Conservation (phyloP, 1,140 invertebrate genomes). For the Lepidurus couesii region DNA sequence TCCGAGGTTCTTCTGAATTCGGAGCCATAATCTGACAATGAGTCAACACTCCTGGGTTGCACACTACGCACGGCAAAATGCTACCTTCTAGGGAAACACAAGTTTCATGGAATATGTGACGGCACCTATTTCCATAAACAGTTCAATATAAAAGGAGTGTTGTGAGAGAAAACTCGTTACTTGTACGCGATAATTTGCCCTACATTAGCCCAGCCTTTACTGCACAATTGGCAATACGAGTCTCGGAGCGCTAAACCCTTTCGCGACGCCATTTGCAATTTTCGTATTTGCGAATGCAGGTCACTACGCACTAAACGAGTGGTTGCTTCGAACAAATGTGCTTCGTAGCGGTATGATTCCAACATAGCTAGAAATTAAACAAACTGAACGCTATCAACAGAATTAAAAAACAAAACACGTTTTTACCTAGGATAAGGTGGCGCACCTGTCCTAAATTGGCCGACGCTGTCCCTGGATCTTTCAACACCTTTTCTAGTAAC, state of each 20-base stretch:
- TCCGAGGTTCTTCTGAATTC: neutral
- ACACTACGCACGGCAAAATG: neutral
- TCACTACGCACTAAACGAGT: neutral
- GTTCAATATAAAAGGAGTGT: neutral
- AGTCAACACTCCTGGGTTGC: neutral
- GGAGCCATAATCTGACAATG: neutral
- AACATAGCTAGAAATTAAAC: constrained; percentile 2
- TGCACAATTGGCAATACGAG: neutral
- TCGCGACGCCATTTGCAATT: neutral
- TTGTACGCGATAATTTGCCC: neutral
- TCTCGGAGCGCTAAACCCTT: neutral
- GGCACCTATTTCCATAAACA: neutral
- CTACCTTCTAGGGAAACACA: neutral
- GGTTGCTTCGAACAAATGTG: neutral
- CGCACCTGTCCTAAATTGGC: constrained; percentile 54
- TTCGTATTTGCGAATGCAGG: neutral
- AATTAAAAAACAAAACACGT: neutral
- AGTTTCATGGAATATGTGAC: neutral
- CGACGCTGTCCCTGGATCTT: constrained; percentile 51
- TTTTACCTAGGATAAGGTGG: constrained; percentile 43
- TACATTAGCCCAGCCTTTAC: neutral
- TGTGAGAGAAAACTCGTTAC: neutral
- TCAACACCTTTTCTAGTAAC: constrained; percentile 51
- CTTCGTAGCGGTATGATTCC: neutral
- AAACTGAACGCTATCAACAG: neutral